phyloP scores from a whole-genome alignment of 2,797 vertebrate species.

The Lates japonicus region DNA sequence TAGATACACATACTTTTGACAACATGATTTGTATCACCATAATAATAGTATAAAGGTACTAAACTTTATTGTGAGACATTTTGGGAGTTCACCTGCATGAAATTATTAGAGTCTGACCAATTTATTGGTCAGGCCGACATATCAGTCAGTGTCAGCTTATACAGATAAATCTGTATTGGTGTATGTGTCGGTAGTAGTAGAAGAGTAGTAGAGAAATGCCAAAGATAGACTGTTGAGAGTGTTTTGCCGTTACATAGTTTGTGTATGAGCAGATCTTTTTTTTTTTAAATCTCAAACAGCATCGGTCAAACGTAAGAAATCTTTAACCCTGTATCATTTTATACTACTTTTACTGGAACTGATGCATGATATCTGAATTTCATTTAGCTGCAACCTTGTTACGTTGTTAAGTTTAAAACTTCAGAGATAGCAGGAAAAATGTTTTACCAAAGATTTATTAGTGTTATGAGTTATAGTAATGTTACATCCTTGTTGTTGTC shows the following conservation, averaged over 20 bases:
- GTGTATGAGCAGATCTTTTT: background rate
- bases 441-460: background rate
- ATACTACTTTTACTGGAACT: background rate
- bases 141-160: background rate
- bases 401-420: background rate
- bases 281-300: too few species aligned
- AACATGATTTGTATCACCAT: slow-evolving; percentile 20
- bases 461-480: background rate
- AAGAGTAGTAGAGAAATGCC: background rate
- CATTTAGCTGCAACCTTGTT: background rate
- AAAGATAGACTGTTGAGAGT: background rate
- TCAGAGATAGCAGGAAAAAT: background rate
- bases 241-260: background rate
- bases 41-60: background rate
- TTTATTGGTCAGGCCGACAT: background rate
- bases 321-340: too few species aligned
- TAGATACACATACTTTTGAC: slow-evolving; percentile 30
- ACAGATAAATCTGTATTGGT: background rate
- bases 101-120: slow-evolving; percentile 1
- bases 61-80: background rate
- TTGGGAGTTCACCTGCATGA: background rate
- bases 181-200: background rate
- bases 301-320: too few species aligned
- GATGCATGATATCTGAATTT: background rate
- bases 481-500: background rate